Conservation (phyloP, 2,888 invertebrate species). For the Idaea straminata region DNA sequence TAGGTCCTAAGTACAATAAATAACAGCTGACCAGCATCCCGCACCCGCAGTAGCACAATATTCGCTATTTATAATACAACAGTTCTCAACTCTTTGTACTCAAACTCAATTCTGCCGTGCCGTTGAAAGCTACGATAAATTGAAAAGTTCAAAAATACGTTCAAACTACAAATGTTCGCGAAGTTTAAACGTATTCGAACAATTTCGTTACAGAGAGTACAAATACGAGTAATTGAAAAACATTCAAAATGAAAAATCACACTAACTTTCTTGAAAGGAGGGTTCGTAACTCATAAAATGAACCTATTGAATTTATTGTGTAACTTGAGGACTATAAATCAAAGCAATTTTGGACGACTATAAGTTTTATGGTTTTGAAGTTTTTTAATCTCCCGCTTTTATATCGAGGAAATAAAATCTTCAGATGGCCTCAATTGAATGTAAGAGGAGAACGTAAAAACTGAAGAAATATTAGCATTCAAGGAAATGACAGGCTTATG, state of each 20-base stretch:
- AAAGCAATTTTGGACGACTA: slow-evolving; percentile 1
- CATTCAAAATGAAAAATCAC: slow-evolving; percentile 1
- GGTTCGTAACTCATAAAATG: not conserved
- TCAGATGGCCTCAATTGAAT: not conserved
- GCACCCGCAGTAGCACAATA: not conserved
- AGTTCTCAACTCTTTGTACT: slow-evolving; percentile 1
- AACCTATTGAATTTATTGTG: not conserved
- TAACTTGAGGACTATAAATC: not conserved
- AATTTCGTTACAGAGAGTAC: not conserved
- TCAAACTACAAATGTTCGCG: not conserved
- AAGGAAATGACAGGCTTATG: not conserved
- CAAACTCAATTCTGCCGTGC: not conserved
- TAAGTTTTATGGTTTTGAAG: not conserved
- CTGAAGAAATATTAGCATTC: not conserved
- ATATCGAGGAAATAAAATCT: not conserved
- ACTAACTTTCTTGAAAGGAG: not conserved
- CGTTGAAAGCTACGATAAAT: not conserved
- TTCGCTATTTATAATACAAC: slow-evolving; percentile 1
- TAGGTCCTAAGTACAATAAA: not conserved
- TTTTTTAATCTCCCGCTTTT: not conserved
- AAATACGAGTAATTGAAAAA: not conserved
- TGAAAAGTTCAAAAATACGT: slow-evolving; percentile 1
- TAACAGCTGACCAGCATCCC: not conserved
- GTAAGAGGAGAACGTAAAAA: not conserved
- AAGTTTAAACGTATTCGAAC: slow-evolving; percentile 1